Evolutionary conservation across 2,888 invertebrate species (phyloP), one percentile per base, ranked within the genome.

Genomic region (Nysson spinosus): DNA sequence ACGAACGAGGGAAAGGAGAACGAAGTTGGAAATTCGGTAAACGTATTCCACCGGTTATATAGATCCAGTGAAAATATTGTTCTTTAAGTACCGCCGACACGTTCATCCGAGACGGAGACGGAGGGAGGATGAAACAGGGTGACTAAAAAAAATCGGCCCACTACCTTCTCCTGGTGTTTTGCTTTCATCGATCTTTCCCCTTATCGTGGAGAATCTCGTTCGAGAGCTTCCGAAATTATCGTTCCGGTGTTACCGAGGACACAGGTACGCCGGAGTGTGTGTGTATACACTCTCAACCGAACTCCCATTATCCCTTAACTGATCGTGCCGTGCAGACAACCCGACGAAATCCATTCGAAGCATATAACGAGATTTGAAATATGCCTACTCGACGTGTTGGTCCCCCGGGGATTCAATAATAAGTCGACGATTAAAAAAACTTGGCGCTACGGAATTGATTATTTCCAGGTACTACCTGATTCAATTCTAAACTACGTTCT

Each of bases 291-390:
- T 46, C 34, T 42, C 22, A 9, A 16, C 32, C 30, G 40, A 61
- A 55, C 57, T 58, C 47, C 62, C 54, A 68, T 68, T 65, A 68
- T 56, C 68, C 56, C 52, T 65, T 68, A 68, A 68, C 68, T 68
- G 68, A 68, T 64, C 61, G 14, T 22, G 34, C 20, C 47, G 44
- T 54, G 50, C 46, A 43, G 68, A 65, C 60, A 47, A 16, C 47
- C 47, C 47, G 42, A 34, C 55, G 55, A 56, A 68, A 68, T 49
- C 55, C 65, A 52, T 56, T 65, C 51, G 39, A 19, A 35, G 11
- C 26, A 20, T 16, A 30, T 66, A 66, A 54, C 61, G 42, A 56
- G 54, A 66, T 62, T 44, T 63, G 47, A 55, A 52, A 58, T 50
- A 56, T 34, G 30, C n/a, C 26, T 12, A n/a, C 11, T 34, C 43